These are phyloP conservation scores for Petaurus breviceps DNA, from an alignment of 2,113 vertebrate species.

Conservation along the genomic window DNA sequence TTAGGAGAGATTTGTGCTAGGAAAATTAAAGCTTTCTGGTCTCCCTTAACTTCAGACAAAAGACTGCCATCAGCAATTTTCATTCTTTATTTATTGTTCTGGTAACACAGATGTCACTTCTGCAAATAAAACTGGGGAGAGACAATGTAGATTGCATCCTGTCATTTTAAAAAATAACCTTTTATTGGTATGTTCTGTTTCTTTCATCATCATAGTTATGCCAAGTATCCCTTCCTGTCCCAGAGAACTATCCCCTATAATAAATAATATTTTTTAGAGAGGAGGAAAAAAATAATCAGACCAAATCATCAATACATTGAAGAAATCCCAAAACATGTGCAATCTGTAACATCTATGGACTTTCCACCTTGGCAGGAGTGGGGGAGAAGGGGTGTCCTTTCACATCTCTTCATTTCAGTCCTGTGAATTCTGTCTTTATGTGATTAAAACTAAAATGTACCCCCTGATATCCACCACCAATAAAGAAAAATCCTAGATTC, in stretches of 20 bases:
- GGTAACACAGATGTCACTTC: neutral
- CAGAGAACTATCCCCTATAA: neutral
- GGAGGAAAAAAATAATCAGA: neutral
- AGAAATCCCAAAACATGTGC: neutral
- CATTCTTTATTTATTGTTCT: neutral
- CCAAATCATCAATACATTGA: neutral
- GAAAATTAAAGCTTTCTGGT: constrained; percentile 63
- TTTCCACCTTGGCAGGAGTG: neutral
- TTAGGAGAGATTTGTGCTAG: constrained; percentile 43
- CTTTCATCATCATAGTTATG: neutral
- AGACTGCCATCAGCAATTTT: constrained; percentile 22
- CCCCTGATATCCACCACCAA: neutral
- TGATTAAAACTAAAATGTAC: constrained; percentile 41
- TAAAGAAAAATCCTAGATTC: neutral
- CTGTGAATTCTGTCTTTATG: neutral
- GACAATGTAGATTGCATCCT: neutral
- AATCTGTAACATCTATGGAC: neutral
- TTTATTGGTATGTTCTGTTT: neutral
- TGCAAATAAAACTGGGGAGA: neutral
- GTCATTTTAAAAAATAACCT: neutral
- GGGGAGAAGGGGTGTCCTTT: constrained; percentile 1
- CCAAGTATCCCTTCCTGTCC: neutral
- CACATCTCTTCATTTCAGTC: neutral
- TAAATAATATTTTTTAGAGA: neutral
- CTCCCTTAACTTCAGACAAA: constrained; percentile 59